These are phyloP conservation scores for Callaeas wilsoni DNA, from an alignment of 2,113 vertebrate species.

Conservation along the genomic window DNA sequence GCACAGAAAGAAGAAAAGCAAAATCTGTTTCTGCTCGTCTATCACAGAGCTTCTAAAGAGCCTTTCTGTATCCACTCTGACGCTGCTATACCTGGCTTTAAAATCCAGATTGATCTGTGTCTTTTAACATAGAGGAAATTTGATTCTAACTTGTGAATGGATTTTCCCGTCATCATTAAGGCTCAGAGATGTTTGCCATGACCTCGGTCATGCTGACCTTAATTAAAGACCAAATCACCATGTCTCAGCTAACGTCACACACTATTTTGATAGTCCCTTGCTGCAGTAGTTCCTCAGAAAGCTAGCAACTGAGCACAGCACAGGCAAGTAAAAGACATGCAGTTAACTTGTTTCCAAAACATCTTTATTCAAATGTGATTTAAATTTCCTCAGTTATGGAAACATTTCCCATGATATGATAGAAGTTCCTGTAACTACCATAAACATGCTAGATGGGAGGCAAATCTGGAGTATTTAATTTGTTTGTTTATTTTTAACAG, in stretches of 20 bases:
- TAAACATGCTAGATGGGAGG: background rate
- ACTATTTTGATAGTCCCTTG: background rate
- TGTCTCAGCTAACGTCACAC: background rate
- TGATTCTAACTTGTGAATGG: background rate
- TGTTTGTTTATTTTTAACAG: slow-evolving; percentile 12
- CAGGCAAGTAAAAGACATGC: background rate
- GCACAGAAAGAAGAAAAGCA: background rate
- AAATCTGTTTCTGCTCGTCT: background rate
- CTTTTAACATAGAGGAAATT: background rate
- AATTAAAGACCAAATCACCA: background rate
- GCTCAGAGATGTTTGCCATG: background rate
- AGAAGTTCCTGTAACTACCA: background rate
- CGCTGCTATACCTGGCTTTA: background rate
- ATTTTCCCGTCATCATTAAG: background rate
- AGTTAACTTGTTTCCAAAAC: slow-evolving; percentile 45
- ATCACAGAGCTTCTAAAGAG: background rate
- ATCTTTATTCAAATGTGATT: slow-evolving; percentile 26
- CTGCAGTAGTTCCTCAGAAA: background rate
- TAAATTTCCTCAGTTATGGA: slow-evolving; percentile 15
- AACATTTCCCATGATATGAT: background rate
- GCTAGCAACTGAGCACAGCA: background rate
- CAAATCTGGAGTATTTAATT: background rate
- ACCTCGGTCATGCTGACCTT: slow-evolving; percentile 17
- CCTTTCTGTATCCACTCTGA: background rate
- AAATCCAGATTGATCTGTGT: background rate